Evolutionary conservation across 1,140 invertebrate genomes (phyloP).

Genomic region (Archegozetes longisetosus): DNA sequence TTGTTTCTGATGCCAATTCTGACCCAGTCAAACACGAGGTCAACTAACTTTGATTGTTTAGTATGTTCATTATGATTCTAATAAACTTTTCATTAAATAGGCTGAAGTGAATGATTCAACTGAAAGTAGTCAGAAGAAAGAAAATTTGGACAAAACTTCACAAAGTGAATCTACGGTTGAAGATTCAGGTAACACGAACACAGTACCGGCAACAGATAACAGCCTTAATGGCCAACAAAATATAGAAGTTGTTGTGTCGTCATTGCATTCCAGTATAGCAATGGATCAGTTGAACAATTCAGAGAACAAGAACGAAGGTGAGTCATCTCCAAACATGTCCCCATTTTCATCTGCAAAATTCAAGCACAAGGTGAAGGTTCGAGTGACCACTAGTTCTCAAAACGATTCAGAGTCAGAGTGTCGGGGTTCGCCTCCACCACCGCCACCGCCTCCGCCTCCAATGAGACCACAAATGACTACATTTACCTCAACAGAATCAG

Average conservation of each 20-base stretch:
- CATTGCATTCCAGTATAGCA: not conserved
- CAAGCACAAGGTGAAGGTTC: not conserved
- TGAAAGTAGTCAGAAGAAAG: not conserved
- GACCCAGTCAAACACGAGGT: not conserved
- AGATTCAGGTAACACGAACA: not conserved
- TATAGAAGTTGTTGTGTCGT: not conserved
- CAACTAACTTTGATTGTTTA: not conserved
- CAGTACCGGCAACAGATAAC: not conserved
- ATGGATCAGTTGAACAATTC: not conserved
- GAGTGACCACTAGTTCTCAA: not conserved
- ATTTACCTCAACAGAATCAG: slow-evolving; percentile 2
- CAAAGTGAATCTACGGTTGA: too few relatives aligned
- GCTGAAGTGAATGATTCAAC: not conserved
- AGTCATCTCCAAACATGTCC: not conserved
- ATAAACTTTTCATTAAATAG: too few relatives aligned
- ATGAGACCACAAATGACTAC: slow-evolving; percentile 9
- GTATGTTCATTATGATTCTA: not conserved
- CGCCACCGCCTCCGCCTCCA: slow-evolving; percentile 13
- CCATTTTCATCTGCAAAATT: not conserved
- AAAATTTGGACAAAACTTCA: too few relatives aligned
- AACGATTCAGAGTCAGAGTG: not conserved
- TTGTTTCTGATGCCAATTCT: not conserved
- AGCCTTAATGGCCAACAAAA: not conserved
- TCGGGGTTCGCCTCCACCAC: slow-evolving; percentile 8
- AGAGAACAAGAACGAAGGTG: not conserved